These are phyloP conservation scores for Lepidotrigona ventralis DNA, from an alignment of 1,140 invertebrate genomes.

Conservation along the genomic window DNA sequence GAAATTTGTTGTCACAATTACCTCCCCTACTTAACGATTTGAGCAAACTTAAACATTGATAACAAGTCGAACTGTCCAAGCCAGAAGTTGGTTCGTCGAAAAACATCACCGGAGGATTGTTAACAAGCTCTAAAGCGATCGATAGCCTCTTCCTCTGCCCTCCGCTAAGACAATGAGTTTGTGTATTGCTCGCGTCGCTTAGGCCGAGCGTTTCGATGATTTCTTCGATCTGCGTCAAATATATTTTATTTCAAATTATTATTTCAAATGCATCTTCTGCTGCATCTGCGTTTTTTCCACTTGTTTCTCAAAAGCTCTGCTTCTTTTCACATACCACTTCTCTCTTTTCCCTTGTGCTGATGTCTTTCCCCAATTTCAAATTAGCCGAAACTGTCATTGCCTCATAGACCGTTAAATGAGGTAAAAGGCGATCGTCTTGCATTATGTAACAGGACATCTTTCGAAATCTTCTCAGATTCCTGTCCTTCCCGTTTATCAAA, in stretches of 20 bases:
- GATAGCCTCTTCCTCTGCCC: slow-evolving; percentile 96
- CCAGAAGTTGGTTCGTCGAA: slow-evolving; percentile 99
- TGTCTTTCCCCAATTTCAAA: slow-evolving; percentile 92
- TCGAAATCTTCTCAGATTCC: slow-evolving; percentile 91
- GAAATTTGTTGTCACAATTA: neutral
- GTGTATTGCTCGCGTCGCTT: slow-evolving; percentile 89
- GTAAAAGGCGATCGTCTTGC: slow-evolving; percentile 95
- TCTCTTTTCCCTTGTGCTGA: slow-evolving; percentile 87
- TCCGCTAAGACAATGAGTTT: slow-evolving; percentile 91
- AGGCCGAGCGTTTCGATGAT: slow-evolving; percentile 89
- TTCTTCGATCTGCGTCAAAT: slow-evolving; percentile 83
- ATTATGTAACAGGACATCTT: slow-evolving; percentile 98
- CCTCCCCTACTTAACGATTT: slow-evolving; percentile 89
- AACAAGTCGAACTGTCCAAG: slow-evolving; percentile 94
- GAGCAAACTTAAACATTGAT: slow-evolving; percentile 92
- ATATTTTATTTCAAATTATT: neutral
- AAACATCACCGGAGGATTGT: slow-evolving; percentile 97
- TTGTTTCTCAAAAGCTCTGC: neutral
- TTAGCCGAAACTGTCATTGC: slow-evolving; percentile 95
- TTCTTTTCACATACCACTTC: slow-evolving; percentile 80
- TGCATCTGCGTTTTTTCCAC: neutral
- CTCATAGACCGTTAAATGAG: slow-evolving; percentile 93
- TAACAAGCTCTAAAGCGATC: slow-evolving; percentile 92
- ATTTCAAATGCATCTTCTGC: neutral
- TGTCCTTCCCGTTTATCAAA: slow-evolving; percentile 90